Evolutionary conservation across 2,113 vertebrate species (phyloP).

Genomic region (Dasypus novemcinctus): DNA sequence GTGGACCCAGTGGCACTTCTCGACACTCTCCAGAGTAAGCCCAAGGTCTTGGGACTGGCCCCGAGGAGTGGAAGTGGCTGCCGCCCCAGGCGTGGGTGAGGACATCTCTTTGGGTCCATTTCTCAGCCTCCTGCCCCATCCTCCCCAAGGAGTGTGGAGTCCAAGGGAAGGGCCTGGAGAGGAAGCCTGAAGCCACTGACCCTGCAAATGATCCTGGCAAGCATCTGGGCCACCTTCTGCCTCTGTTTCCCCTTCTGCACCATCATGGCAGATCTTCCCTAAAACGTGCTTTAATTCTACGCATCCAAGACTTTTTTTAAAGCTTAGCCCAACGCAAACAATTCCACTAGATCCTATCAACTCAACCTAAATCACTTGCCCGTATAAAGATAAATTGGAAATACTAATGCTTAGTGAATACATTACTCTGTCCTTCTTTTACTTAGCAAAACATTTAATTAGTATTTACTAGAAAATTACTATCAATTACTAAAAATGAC

Average conservation of each 20-base stretch:
- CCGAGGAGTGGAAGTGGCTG: fast-evolving
- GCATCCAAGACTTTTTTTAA: not conserved
- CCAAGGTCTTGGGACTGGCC: not conserved
- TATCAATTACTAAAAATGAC: conserved; percentile 81
- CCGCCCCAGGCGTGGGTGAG: fast-evolving
- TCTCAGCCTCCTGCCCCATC: not conserved
- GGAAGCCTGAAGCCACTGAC: too few species aligned
- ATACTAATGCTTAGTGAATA: conserved; percentile 67
- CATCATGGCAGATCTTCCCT: fast-evolving
- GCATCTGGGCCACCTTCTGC: fast-evolving
- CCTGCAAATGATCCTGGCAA: fast-evolving
- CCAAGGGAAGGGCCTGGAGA: not conserved
- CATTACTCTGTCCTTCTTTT: conserved; percentile 72
- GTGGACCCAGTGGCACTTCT: fast-evolving
- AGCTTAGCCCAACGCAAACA: not conserved
- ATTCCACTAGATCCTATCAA: conserved; percentile 43
- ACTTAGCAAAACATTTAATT: conserved; percentile 79
- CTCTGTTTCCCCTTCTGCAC: not conserved
- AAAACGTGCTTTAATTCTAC: fast-evolving
- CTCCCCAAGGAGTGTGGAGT: not conserved
- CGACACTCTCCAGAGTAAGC: not conserved
- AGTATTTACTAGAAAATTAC: conserved; percentile 81
- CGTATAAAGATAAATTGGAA: conserved; percentile 73
- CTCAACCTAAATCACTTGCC: conserved; percentile 55
- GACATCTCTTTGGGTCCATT: fast-evolving